Evolutionary conservation across 2,113 vertebrate species (phyloP).

Genomic region (Eulacestoma nigropectus): DNA sequence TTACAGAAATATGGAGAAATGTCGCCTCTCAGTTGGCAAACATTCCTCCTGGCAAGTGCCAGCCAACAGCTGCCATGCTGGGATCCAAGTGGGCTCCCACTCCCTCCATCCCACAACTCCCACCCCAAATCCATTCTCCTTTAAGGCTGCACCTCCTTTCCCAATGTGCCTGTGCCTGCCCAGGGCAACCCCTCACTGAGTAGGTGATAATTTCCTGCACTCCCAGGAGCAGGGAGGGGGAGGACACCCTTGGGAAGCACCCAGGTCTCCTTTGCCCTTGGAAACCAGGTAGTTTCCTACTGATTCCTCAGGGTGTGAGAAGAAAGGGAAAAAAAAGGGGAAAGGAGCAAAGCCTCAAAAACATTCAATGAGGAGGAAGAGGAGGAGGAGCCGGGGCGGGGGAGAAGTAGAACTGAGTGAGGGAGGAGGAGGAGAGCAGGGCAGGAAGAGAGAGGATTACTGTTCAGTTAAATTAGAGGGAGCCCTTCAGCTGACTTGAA

Average conservation of each 20-base stretch:
- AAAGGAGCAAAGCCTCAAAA: background rate
- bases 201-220: background rate
- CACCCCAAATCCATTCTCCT: background rate
- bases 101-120: background rate
- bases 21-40: background rate
- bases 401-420: background rate
- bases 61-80: background rate
- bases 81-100: background rate
- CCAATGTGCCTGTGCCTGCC: accelerated
- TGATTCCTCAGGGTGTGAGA: background rate
- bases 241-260: background rate
- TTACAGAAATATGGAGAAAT: constrained; percentile 10
- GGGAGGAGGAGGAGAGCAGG: background rate
- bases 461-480: constrained; percentile 21
- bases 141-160: background rate
- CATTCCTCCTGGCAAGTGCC: background rate
- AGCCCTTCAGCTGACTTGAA: constrained; percentile 43
- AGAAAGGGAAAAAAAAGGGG: background rate
- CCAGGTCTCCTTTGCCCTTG: background rate
- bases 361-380: background rate
- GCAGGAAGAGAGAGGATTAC: constrained; percentile 34
- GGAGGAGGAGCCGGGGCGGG: background rate
- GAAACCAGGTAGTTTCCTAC: background rate
- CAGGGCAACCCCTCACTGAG: accelerated
- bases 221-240: background rate